These are phyloP conservation scores for Sebastes iracundus DNA, from an alignment of 2,797 vertebrate species.

Conservation along the genomic window DNA sequence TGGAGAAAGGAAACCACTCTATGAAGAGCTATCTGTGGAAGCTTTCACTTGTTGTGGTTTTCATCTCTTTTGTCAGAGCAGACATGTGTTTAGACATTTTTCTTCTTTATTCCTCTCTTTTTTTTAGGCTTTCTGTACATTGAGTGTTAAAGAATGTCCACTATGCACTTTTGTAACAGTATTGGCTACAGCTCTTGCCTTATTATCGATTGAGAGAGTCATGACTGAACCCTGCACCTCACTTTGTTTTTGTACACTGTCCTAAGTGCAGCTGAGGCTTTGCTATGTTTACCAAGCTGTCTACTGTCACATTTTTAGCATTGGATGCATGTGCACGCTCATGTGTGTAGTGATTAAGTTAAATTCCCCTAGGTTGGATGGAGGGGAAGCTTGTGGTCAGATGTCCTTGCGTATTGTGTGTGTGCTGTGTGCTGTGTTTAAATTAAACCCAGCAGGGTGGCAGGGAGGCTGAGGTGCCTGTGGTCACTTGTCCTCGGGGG, in stretches of 20 bases:
- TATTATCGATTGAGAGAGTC: conserved; percentile 33
- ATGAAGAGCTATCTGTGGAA: background rate
- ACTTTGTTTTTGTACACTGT: conserved; percentile 34
- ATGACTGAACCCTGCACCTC: conserved; percentile 16
- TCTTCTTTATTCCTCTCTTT: background rate
- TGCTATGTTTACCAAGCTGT: conserved; percentile 47
- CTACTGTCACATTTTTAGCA: conserved; percentile 19
- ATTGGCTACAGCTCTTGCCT: conserved; percentile 19
- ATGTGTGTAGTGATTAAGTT: conserved; percentile 12
- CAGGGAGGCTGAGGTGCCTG: conserved; percentile 36
- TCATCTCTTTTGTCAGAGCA: conserved; percentile 8
- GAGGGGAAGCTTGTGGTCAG: conserved; percentile 16
- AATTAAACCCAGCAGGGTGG: conserved; percentile 53
- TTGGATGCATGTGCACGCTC: background rate
- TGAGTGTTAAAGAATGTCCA: conserved; percentile 33
- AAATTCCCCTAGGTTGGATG: background rate
- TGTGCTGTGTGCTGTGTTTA: conserved; percentile 22
- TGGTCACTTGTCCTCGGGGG: conserved; percentile 66
- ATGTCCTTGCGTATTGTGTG: conserved; percentile 8
- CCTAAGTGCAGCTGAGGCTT: conserved; percentile 27
- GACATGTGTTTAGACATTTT: background rate
- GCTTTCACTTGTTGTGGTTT: conserved; percentile 1
- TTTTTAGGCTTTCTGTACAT: background rate
- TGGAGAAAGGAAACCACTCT: conserved; percentile 16
- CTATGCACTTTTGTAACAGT: conserved; percentile 39